A percentile compares a stretch with the other conserved stretches of the same genome.
phyloP scores from a whole-genome alignment of 2,888 invertebrate genomes.

The Thera obeliscata region DNA sequence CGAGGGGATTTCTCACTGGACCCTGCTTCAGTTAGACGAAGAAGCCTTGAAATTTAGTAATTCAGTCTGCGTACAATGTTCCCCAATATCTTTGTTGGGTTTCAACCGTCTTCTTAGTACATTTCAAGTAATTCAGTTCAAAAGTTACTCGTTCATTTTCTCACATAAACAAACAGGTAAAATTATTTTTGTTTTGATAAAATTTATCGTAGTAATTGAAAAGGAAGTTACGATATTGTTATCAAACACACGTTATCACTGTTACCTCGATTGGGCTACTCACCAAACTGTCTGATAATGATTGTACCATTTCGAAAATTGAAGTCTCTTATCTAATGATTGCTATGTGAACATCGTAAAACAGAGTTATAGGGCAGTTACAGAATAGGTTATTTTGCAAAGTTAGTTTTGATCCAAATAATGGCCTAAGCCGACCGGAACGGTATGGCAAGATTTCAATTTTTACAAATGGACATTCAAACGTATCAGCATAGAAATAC shows the following conservation, averaged over 20 bases:
- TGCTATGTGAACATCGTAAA: slow-evolving; percentile 20
- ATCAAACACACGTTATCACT: slow-evolving; percentile 43
- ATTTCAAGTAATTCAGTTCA: neutral
- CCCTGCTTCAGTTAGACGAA: neutral
- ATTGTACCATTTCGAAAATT: slow-evolving; percentile 49
- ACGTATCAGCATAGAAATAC: too few relatives aligned
- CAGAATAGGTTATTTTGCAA: neutral
- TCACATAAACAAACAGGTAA: slow-evolving; percentile 6
- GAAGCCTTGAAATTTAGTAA: neutral
- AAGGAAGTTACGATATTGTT: slow-evolving; percentile 48
- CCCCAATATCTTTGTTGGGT: slow-evolving; percentile 4
- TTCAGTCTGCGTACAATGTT: neutral
- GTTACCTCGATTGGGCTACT: slow-evolving; percentile 46
- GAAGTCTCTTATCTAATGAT: slow-evolving; percentile 35
- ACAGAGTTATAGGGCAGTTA: neutral
- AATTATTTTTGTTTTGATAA: slow-evolving; percentile 35
- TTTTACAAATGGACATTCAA: too few relatives aligned
- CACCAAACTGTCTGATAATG: slow-evolving; percentile 46
- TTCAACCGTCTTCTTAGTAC: neutral
- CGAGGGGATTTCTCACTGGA: neutral
- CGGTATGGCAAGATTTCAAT: too few relatives aligned
- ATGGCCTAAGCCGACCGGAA: too few relatives aligned
- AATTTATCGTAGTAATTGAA: slow-evolving; percentile 52
- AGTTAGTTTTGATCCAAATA: neutral
- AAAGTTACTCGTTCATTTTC: slow-evolving; percentile 10